phyloP scores from a whole-genome alignment of 2,113 vertebrate species.

The Cynoglossus semilaevis region DNA sequence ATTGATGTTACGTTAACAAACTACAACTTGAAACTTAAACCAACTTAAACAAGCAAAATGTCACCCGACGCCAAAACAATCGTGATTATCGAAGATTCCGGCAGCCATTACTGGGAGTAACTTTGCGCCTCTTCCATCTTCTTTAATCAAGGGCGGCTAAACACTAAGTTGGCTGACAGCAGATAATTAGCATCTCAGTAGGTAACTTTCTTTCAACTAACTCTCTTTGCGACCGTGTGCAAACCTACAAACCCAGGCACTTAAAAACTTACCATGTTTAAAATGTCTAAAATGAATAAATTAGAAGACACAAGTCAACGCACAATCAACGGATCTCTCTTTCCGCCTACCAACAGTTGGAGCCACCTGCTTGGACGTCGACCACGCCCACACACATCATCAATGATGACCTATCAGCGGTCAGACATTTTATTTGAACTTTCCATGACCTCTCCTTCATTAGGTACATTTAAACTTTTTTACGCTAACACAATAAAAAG shows the following conservation, averaged over 20 bases:
- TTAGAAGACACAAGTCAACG: background rate
- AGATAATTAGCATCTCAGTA: background rate
- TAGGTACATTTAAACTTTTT: no score
- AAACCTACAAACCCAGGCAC: no score
- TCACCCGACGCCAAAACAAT: no score
- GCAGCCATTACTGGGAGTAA: background rate
- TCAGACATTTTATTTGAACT: no score
- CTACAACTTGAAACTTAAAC: no score
- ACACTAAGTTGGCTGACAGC: background rate
- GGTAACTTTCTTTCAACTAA: background rate
- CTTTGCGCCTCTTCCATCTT: constrained; percentile 34
- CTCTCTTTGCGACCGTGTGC: no score
- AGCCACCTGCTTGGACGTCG: background rate
- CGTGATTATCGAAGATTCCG: no score
- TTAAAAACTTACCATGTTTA: constrained; percentile 55
- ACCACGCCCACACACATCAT: constrained; percentile 40
- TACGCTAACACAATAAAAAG: no score
- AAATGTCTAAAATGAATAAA: constrained; percentile 46
- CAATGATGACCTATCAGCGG: background rate
- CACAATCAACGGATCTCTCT: background rate
- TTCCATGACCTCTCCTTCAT: no score
- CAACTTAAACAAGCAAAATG: no score
- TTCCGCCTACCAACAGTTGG: constrained; percentile 2
- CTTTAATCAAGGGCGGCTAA: background rate
- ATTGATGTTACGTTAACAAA: no score